These are phyloP conservation scores for Mactra quadrangularis DNA, from an alignment of 1,140 invertebrate genomes.

Conservation along the genomic window DNA sequence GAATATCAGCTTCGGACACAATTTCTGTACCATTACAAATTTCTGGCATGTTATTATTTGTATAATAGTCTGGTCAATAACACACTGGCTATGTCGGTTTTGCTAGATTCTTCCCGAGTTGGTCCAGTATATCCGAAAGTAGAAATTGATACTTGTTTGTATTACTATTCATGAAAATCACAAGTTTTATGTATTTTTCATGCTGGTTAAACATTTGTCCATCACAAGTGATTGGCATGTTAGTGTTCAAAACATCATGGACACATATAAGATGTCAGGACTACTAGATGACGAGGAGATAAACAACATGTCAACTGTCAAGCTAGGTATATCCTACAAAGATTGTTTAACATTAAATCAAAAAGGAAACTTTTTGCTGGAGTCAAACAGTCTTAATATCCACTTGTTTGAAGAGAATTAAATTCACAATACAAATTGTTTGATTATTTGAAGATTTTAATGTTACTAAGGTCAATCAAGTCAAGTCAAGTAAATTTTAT, in stretches of 20 bases:
- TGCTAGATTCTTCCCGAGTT: not conserved
- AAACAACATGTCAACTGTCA: not conserved
- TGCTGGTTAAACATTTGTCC: constrained; percentile 32
- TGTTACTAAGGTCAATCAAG: too few relatives aligned
- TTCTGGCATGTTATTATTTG: constrained; percentile 18
- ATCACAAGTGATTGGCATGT: not conserved
- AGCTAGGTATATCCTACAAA: constrained; percentile 15
- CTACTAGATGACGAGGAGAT: constrained; percentile 1
- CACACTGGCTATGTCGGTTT: not conserved
- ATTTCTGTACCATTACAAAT: not conserved
- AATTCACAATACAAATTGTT: not conserved
- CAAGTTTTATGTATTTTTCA: constrained; percentile 5
- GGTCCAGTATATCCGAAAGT: not conserved
- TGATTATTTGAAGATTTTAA: too few relatives aligned
- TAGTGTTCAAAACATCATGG: constrained; percentile 8
- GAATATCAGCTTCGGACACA: not conserved
- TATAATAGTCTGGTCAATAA: constrained; percentile 27
- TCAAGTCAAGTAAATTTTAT: too few relatives aligned
- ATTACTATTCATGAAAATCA: not conserved
- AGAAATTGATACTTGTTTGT: not conserved
- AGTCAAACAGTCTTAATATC: constrained; percentile 27
- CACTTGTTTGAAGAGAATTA: constrained; percentile 11
- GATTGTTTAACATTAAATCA: constrained; percentile 11
- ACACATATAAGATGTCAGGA: constrained; percentile 35
- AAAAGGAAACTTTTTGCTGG: constrained; percentile 19